Evolutionary conservation across 2,797 vertebrate species (phyloP), one percentile per base, ranked within the genome.

Genomic region (Coregonus suidteri): DNA sequence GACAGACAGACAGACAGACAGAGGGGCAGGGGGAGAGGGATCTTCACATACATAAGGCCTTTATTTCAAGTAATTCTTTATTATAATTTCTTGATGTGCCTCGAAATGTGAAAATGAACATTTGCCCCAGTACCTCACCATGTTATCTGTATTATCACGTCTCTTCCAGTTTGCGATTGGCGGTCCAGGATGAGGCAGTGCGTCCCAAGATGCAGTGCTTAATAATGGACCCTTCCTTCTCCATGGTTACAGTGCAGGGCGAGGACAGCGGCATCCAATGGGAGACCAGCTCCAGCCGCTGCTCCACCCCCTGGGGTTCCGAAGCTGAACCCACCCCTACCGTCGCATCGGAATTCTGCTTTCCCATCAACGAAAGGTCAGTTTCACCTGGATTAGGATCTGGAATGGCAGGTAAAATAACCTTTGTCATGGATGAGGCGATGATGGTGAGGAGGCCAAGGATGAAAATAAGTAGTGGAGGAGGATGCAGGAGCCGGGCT

Each of bases 191-290:
- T 15, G 95, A 95, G 84, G 94, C 92, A 1, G 88, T 95, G 31
- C 96, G 93, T 77, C 96, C 94, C 14, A 97, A 95, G 91, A 90
- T 98, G 85, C 96, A 98, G 76, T 98, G 94, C 79, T 94, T 99
- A 84, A 96, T 98, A 93, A 96, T 95, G 91, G 96, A 97, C 81
- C 94, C 96, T 1, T 95, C 93, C 79, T 97, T 98, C 93, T 97
- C 97, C 78, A 97, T 98, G 96, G 95, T 98, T 73, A 94, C 96
- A 0, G 92, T 97, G 88, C 97, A 98, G 91, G 94, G 93, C 15
- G 97, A 98, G 89, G 96, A 98, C 81, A 98, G 97, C 5, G 96
- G 96, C 18, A 97, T 99, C 67, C 94, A 92, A 0, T 99, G 98
- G 98, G 98, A 99, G 89, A 97, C 95, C 0, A 94, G 88, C 18